phyloP scores from a whole-genome alignment of 2,113 vertebrate species.

The Pristiophorus japonicus region DNA sequence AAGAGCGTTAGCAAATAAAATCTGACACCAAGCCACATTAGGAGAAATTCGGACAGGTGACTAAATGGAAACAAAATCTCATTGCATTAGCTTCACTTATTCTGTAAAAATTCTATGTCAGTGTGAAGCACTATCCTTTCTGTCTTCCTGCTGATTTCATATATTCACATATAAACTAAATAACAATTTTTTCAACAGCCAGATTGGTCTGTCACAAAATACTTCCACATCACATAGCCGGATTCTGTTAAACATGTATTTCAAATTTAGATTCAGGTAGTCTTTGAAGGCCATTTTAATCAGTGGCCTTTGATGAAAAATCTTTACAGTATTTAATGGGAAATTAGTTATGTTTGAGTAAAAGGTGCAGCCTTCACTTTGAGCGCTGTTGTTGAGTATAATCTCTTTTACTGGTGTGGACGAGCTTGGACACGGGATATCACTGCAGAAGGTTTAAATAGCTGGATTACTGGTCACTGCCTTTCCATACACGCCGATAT shows the following conservation, averaged over 20 bases:
- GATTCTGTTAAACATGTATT: neutral
- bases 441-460: neutral
- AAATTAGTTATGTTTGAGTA: neutral
- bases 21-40: neutral
- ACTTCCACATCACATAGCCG: too few species aligned
- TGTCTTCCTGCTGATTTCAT: neutral
- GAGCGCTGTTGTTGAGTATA: neutral
- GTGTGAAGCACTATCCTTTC: neutral
- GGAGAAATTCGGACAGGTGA: neutral
- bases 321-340: neutral
- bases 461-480: neutral
- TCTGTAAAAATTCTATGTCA: neutral
- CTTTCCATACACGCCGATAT: neutral
- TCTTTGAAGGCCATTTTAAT: slow-evolving; percentile 15
- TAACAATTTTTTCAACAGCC: neutral
- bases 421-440: neutral
- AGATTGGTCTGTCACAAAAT: neutral
- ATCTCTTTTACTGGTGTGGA: neutral
- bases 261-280: neutral
- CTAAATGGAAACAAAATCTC: neutral
- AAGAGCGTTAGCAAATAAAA: neutral
- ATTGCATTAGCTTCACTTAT: neutral
- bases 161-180: neutral
- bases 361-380: neutral
- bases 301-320: neutral